Base-by-base conservation (phyloP, 2,113 vertebrate species). In the Equus przewalskii region DNA sequence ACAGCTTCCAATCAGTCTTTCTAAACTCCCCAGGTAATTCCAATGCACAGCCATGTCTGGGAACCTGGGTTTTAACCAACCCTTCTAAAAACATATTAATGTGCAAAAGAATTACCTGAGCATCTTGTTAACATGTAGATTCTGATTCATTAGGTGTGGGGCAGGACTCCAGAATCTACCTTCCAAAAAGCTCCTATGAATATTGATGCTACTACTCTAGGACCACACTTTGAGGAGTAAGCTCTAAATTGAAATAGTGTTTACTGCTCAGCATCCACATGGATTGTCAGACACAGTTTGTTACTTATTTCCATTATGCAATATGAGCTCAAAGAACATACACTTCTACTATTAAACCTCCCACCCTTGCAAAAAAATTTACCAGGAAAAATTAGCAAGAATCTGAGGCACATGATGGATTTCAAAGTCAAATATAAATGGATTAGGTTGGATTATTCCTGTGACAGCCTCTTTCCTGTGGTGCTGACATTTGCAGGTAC, bases 371-470 rank as follows among this genome's bases (percentile, higher is more conserved):
- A n/a, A 22, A 44, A 83, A 76, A 62, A 2, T 24, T 51, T 51
- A 30, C 19, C 30, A 21, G 16, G 41, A 79, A 72, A 73, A 58
- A 19, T 21, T 26, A 81, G 58, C 67, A 89, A 44, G n/a, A 67
- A 36, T 64, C 11, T 33, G 41, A 84, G 14, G 24, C 8, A 15
- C 15, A 14, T 5, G 12, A 73, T 18, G 36, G 33, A 93, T 72
- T 89, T 51, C 90, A 78, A 51, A 73, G 44, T 69, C 54, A 97
- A 91, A 94, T 70, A n/a, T 24, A 91, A 96, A 72, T n/a, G 16
- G 21, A 41, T 56, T 54, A 70, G 36, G 24, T 44, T 87, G n/a
- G 56, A 67, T 56, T 78, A 21, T 76, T 36, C 33, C 54, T 86
- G 60, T 9, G 24, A 62, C 13, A 21, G 16, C 16, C 44, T 36